Percentiles rank a stretch among this genome's conserved stretches.
Evolutionary conservation across 2,113 vertebrate species (phyloP).

Genomic region (Crotalus viridis): DNA sequence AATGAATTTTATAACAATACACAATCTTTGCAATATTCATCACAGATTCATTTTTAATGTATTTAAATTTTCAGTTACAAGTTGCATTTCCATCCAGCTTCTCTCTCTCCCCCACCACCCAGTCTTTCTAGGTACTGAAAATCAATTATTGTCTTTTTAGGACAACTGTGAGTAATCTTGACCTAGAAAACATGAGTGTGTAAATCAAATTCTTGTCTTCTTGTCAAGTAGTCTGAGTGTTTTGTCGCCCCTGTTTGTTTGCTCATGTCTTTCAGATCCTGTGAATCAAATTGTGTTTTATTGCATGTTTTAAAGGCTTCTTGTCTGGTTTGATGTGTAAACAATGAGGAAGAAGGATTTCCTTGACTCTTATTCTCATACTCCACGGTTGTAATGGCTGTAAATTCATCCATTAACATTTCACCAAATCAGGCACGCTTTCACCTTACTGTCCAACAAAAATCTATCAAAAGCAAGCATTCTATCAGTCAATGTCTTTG

Average conservation of each 20-base stretch:
- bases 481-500: background rate
- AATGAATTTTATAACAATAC: background rate
- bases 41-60: background rate
- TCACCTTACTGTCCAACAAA: background rate
- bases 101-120: background rate
- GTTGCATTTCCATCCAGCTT: background rate
- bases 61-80: background rate
- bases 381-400: background rate
- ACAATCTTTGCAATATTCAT: background rate
- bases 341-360: background rate
- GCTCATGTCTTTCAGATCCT: background rate
- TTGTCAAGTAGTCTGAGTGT: background rate
- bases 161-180: background rate
- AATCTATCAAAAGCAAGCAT: background rate
- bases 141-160: background rate
- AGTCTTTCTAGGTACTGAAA: background rate
- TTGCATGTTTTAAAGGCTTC: background rate
- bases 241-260: background rate
- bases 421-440: background rate
- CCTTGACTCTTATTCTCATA: background rate
- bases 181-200: background rate
- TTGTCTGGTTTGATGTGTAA: background rate
- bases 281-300: background rate
- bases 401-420: background rate
- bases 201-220: background rate